A percentile compares a stretch with the other conserved stretches of the same genome.
Evolutionary conservation across 2,888 invertebrate genomes (phyloP).

Genomic region (Yponomeuta sedellus): DNA sequence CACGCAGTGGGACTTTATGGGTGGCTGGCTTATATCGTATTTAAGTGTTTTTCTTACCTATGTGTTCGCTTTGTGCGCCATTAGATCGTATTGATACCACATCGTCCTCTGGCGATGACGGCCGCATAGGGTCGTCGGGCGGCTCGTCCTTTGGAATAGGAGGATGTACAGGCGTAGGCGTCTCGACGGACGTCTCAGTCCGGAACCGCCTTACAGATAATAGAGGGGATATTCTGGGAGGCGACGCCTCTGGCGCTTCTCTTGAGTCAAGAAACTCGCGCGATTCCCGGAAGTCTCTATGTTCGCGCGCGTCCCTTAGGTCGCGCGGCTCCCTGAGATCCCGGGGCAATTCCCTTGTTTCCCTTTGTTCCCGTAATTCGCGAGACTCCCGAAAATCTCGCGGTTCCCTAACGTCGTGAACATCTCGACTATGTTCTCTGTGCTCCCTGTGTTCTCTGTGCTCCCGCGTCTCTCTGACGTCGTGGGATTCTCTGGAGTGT

Average conservation of each 20-base stretch:
- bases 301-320: slow-evolving; percentile 38
- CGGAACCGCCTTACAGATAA: slow-evolving; percentile 68
- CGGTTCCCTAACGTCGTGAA: slow-evolving; percentile 44
- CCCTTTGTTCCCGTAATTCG: slow-evolving; percentile 47
- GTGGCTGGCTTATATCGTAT: not conserved
- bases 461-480: slow-evolving; percentile 39
- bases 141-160: slow-evolving; percentile 73
- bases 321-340: slow-evolving; percentile 38
- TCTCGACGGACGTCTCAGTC: slow-evolving; percentile 52
- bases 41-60: slow-evolving; percentile 52
- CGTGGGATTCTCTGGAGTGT: slow-evolving; percentile 48
- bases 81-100: slow-evolving; percentile 73
- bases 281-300: slow-evolving; percentile 51
- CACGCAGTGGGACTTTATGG: no score
- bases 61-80: slow-evolving; percentile 71
- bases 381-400: slow-evolving; percentile 39
- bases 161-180: slow-evolving; percentile 61
- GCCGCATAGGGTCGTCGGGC: slow-evolving; percentile 69
- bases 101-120: slow-evolving; percentile 77
- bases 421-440: slow-evolving; percentile 24
- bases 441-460: not conserved
- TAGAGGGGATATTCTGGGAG: slow-evolving; percentile 66
- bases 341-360: slow-evolving; percentile 43
- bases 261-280: slow-evolving; percentile 52
- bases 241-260: slow-evolving; percentile 63